A percentile compares a stretch with the other conserved stretches of the same genome.
These are phyloP conservation scores for Oophaga pumilio DNA, from an alignment of 2,113 vertebrate species.

Conservation along the genomic window DNA sequence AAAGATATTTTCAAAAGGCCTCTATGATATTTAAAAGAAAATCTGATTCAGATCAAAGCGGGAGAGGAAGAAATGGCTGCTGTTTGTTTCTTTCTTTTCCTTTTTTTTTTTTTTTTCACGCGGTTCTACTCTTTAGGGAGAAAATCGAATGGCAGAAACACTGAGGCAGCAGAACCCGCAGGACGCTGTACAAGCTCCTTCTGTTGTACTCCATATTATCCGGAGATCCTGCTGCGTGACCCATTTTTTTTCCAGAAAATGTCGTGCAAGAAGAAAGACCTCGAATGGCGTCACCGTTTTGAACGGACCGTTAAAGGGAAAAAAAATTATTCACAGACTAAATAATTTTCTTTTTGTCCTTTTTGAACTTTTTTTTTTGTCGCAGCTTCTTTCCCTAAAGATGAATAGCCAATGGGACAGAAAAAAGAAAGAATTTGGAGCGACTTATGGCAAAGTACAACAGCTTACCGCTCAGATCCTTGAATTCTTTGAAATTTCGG, in stretches of 20 bases:
- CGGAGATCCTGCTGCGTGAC: slow-evolving; percentile 72
- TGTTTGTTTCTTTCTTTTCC: slow-evolving; percentile 21
- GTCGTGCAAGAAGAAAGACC: slow-evolving; percentile 68
- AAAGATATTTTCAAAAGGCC: slow-evolving; percentile 75
- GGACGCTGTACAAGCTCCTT: slow-evolving; percentile 73
- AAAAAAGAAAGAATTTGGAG: neutral
- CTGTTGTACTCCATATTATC: slow-evolving; percentile 78
- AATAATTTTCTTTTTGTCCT: slow-evolving; percentile 15
- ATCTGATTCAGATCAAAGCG: slow-evolving; percentile 84
- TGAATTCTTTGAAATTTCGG: slow-evolving; percentile 18
- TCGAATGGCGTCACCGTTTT: neutral
- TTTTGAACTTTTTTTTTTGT: slow-evolving; percentile 17
- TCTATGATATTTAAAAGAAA: slow-evolving; percentile 75
- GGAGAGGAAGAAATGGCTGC: slow-evolving; percentile 50
- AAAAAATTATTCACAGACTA: neutral
- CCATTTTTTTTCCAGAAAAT: slow-evolving; percentile 76
- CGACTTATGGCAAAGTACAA: neutral
- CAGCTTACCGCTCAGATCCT: neutral
- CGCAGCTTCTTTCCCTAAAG: neutral
- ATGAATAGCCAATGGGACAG: slow-evolving; percentile 3
- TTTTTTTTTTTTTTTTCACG: slow-evolving; percentile 66
- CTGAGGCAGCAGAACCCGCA: slow-evolving; percentile 67
- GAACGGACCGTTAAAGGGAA: neutral
- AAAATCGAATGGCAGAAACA: slow-evolving; percentile 64
- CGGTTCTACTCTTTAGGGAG: slow-evolving; percentile 45